phyloP scores from a whole-genome alignment of 2,888 invertebrate species.

The Argyra leucocephala region DNA sequence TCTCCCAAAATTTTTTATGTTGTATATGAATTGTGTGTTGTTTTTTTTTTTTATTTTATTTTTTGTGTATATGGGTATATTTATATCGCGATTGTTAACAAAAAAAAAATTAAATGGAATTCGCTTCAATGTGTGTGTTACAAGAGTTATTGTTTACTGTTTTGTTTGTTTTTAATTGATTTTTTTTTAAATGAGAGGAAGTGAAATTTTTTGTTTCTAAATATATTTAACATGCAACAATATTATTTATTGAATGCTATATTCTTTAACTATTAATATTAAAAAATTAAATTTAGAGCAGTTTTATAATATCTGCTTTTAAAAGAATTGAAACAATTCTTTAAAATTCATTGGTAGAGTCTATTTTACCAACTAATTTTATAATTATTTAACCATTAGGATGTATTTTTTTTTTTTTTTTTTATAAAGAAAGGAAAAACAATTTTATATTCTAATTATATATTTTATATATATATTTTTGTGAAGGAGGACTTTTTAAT shows the following conservation, averaged over 20 bases:
- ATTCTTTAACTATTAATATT: not conserved
- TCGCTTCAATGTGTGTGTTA: slow-evolving; percentile 8
- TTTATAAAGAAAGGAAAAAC: too few species aligned
- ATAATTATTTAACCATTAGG: too few species aligned
- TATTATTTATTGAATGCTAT: not conserved
- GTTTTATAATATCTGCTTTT: too few species aligned
- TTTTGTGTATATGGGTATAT: slow-evolving; percentile 2
- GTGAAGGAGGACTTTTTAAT: too few species aligned
- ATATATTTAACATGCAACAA: not conserved
- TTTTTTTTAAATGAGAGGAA: not conserved
- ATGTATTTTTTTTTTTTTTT: too few species aligned
- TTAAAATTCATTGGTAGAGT: not conserved
- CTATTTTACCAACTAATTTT: too few species aligned
- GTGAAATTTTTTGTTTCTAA: not conserved
- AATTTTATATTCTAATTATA: too few species aligned
- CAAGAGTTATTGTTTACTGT: not conserved
- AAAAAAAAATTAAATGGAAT: slow-evolving; percentile 11
- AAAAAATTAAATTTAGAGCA: too few species aligned
- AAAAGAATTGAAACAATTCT: too few species aligned
- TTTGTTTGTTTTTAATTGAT: too few species aligned
- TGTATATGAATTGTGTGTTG: not conserved
- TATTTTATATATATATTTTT: too few species aligned
- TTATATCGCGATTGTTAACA: not conserved
- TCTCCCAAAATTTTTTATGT: not conserved
- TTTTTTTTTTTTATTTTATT: too few species aligned